phyloP scores from a whole-genome alignment of 2,113 vertebrate species.

The Mormyrus iriodes region DNA sequence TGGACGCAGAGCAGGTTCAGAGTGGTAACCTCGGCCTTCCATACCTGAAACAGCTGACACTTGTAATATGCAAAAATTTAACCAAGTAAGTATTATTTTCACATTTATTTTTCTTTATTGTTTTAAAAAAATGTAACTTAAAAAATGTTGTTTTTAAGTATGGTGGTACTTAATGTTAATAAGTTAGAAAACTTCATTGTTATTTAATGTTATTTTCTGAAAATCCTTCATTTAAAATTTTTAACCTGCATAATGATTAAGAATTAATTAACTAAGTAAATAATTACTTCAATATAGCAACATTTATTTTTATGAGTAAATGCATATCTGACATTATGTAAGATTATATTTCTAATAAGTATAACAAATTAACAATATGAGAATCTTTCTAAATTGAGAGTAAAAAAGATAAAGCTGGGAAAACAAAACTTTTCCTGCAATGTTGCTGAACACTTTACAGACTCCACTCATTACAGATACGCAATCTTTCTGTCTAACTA shows the following conservation, averaged over 20 bases:
- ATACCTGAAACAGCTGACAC: slow-evolving; percentile 77
- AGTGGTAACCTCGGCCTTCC: slow-evolving; percentile 73
- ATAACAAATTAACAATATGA: background rate
- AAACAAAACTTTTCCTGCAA: background rate
- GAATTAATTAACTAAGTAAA: background rate
- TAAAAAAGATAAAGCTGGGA: background rate
- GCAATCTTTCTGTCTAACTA: background rate
- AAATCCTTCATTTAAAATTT: background rate
- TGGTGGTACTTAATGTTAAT: background rate
- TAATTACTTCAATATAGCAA: background rate
- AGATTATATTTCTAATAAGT: background rate
- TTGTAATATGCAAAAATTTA: slow-evolving; percentile 76
- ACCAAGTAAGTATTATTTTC: slow-evolving; percentile 66
- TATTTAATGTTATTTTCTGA: background rate
- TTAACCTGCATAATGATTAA: background rate
- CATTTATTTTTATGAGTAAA: background rate
- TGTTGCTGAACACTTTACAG: background rate
- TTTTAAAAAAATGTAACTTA: background rate
- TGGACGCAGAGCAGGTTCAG: slow-evolving; percentile 76
- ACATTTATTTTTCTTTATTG: background rate
- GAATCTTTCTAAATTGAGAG: background rate
- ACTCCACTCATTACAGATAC: background rate
- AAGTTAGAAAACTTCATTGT: background rate
- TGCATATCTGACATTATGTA: background rate
- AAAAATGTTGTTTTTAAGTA: background rate